A percentile compares a stretch with the other conserved stretches of the same genome.
Evolutionary conservation across 2,113 vertebrate genomes (phyloP).

Genomic region (Neopipo cinnamomea): DNA sequence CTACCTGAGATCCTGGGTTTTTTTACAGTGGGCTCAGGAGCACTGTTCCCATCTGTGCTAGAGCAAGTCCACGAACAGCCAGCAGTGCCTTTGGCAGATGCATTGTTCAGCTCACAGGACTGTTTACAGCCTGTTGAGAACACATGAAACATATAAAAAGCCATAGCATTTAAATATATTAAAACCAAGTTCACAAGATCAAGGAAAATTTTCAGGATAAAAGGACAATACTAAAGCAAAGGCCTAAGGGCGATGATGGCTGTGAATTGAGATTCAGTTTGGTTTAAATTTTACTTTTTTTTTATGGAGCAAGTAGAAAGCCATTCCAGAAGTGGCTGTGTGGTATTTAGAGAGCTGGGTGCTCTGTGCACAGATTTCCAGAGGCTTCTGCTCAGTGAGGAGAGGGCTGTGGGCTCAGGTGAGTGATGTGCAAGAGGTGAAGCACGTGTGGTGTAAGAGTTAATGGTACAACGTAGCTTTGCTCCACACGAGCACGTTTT

Average conservation of each 20-base stretch:
- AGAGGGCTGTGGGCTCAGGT: not conserved
- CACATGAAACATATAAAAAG: not conserved
- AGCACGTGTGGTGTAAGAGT: conserved; percentile 25
- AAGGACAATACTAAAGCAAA: not conserved
- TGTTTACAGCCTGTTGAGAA: not conserved
- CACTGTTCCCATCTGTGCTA: not conserved
- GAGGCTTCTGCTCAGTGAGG: not conserved
- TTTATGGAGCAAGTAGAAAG: not conserved
- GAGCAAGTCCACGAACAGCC: not conserved
- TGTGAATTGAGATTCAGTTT: not conserved
- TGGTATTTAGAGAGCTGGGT: not conserved
- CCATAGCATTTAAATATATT: not conserved
- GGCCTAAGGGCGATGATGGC: not conserved
- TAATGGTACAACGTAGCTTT: not conserved
- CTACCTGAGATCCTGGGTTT: not conserved
- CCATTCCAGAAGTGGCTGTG: not conserved
- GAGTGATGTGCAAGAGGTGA: conserved; percentile 18
- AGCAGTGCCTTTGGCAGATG: not conserved
- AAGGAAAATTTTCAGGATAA: not conserved
- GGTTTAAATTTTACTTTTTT: not conserved
- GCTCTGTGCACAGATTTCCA: not conserved
- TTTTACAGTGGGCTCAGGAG: not conserved
- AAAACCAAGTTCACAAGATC: not conserved
- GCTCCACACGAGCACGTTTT: conserved; percentile 45
- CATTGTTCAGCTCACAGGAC: not conserved